Evolutionary conservation across 2,888 invertebrate genomes (phyloP).

Genomic region (Eupithecia pulchellata): DNA sequence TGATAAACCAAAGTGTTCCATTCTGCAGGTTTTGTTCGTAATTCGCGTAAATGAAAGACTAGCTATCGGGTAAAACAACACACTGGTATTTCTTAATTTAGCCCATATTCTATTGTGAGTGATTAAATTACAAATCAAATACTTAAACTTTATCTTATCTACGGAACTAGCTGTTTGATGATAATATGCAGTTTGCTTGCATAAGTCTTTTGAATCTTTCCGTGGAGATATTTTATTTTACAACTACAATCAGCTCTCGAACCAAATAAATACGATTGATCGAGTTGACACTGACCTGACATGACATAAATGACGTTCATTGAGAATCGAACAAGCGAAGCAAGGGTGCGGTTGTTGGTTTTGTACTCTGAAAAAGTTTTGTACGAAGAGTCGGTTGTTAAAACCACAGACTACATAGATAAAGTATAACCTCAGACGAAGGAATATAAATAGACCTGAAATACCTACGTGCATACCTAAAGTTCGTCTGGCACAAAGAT

Average conservation of each 20-base stretch:
- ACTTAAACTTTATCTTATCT: slow-evolving; percentile 63
- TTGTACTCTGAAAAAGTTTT: no score
- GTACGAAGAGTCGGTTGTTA: no score
- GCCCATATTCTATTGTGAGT: slow-evolving; percentile 64
- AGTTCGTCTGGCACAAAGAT: no score
- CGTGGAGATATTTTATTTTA: not conserved
- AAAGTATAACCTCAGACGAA: no score
- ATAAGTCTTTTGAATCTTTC: not conserved
- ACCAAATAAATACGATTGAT: not conserved
- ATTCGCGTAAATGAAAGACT: slow-evolving; percentile 14
- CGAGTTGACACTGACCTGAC: not conserved
- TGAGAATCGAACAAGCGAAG: not conserved
- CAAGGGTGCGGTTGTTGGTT: no score
- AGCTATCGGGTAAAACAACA: slow-evolving; percentile 17
- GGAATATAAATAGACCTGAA: no score
- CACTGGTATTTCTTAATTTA: slow-evolving; percentile 58
- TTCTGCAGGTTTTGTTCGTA: slow-evolving; percentile 50
- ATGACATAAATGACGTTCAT: not conserved
- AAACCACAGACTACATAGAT: not conserved
- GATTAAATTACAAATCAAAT: not conserved
- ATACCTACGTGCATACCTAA: no score
- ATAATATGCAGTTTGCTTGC: slow-evolving; percentile 8
- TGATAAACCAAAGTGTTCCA: slow-evolving; percentile 79
- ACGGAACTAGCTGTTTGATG: slow-evolving; percentile 21
- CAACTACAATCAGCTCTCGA: not conserved